Conservation (phyloP, 2,113 vertebrate genomes). For the Vidua macroura region DNA sequence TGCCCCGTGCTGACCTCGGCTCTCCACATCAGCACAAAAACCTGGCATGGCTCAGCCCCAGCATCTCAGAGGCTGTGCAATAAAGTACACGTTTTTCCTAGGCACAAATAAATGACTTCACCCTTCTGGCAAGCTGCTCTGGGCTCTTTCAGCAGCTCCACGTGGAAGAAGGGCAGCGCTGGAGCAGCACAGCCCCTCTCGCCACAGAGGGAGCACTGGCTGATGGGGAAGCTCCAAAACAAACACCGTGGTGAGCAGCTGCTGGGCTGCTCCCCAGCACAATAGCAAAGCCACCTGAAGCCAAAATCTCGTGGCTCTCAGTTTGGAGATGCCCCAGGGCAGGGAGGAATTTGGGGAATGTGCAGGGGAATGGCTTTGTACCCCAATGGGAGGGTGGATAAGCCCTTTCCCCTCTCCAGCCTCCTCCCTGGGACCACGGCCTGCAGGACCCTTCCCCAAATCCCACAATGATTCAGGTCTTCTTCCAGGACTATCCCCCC, state of each 20-base stretch:
- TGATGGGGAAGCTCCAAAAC: neutral
- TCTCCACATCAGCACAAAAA: neutral
- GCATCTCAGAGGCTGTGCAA: neutral
- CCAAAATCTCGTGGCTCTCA: neutral
- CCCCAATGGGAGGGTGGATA: neutral
- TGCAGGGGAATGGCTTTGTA: neutral
- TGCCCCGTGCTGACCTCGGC: accelerated
- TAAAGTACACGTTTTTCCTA: neutral
- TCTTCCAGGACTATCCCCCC: neutral
- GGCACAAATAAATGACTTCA: constrained; percentile 53
- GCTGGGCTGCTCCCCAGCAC: neutral
- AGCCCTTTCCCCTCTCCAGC: neutral
- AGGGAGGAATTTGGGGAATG: neutral
- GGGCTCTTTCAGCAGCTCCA: neutral
- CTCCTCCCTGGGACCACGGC: neutral
- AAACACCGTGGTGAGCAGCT: neutral
- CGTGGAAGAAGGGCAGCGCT: neutral
- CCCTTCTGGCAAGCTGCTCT: neutral
- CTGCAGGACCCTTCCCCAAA: neutral
- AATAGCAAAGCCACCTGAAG: neutral
- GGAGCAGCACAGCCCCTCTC: neutral
- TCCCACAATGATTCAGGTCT: neutral
- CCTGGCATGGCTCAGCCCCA: neutral
- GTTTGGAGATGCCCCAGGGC: neutral
- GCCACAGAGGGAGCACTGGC: neutral